A percentile compares a stretch with the other conserved stretches of the same genome.
Conservation (phyloP, 2,888 invertebrate genomes). For the Mylabris sibirica region DNA sequence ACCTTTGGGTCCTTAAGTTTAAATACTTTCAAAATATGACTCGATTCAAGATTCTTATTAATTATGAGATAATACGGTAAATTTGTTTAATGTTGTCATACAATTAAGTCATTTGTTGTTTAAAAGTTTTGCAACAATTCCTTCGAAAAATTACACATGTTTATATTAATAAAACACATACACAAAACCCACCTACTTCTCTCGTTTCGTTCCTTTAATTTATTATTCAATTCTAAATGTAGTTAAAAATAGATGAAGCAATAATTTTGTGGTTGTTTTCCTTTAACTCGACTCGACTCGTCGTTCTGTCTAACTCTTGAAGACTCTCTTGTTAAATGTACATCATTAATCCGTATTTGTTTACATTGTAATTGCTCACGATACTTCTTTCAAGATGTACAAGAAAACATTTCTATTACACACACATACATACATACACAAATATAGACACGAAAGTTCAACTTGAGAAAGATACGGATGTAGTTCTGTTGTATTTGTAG, state of each 20-base stretch:
- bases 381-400: background rate
- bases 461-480: slow-evolving; percentile 15
- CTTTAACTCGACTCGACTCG: no score
- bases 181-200: slow-evolving; percentile 3
- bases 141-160: background rate
- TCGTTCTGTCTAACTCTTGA: background rate
- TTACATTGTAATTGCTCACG: slow-evolving; percentile 10
- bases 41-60: no score
- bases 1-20: no score
- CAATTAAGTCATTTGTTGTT: slow-evolving; percentile 1
- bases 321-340: background rate
- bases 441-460: slow-evolving; percentile 1
- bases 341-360: slow-evolving; percentile 6
- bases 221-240: background rate
- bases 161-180: background rate
- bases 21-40: background rate
- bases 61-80: background rate
- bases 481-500: background rate
- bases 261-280: background rate
- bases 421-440: background rate
- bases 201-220: background rate
- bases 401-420: background rate
- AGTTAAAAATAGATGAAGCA: background rate
- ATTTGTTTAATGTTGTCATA: background rate
- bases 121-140: background rate